A percentile compares a stretch with the other conserved stretches of the same genome.
Evolutionary conservation across 2,888 invertebrate species (phyloP).

Genomic region (Drosophila engyochracea): DNA sequence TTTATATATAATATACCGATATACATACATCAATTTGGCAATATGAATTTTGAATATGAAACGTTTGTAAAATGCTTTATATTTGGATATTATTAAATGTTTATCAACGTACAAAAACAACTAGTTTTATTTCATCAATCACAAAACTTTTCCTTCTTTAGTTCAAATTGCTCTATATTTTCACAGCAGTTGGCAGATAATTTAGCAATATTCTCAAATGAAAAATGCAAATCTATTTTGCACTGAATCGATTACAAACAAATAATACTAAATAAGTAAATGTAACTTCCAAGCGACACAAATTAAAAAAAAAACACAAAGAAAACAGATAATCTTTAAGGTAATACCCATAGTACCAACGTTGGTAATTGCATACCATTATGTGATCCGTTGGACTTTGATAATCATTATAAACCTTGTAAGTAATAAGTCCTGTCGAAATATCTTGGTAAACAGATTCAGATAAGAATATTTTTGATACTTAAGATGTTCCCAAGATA

Average conservation of each 20-base stretch:
- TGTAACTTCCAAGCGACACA: not conserved
- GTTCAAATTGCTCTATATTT: not conserved
- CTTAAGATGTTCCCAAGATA: too few species aligned
- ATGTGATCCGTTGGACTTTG: not conserved
- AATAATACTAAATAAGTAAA: not conserved
- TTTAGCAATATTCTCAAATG: not conserved
- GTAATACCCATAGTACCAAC: not conserved
- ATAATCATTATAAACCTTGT: not conserved
- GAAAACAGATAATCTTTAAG: not conserved
- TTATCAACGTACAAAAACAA: constrained; percentile 52
- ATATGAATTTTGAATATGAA: constrained; percentile 64
- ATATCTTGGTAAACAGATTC: not conserved
- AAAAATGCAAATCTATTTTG: not conserved
- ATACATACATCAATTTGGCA: constrained; percentile 58
- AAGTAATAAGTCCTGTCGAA: not conserved
- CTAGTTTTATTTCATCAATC: constrained; percentile 2
- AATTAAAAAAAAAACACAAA: not conserved
- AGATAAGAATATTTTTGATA: not conserved
- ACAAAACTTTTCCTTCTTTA: not conserved
- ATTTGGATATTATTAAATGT: constrained; percentile 77
- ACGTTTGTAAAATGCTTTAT: constrained; percentile 77
- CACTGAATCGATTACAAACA: not conserved
- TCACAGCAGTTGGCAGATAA: not conserved
- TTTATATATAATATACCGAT: constrained; percentile 40
- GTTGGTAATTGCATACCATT: not conserved